A percentile compares a stretch with the other conserved stretches of the same genome.
Evolutionary conservation across 2,888 invertebrate species (phyloP).

Genomic region (Eremobia ochroleuca): DNA sequence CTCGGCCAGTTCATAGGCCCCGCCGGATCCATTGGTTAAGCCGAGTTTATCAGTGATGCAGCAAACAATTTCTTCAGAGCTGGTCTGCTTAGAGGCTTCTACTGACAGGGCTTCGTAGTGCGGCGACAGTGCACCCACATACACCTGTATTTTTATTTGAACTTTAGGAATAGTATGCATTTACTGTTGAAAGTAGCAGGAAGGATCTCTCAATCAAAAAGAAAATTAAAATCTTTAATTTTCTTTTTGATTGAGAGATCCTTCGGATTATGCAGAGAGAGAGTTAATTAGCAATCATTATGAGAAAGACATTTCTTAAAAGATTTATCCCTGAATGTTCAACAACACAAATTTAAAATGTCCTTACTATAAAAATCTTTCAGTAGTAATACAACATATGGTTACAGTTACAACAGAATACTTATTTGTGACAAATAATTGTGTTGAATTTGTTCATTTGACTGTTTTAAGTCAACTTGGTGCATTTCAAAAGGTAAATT

Average conservation of each 20-base stretch:
- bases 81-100: constrained; percentile 97
- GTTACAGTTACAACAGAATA: neutral
- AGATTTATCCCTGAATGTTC: neutral
- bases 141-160: constrained; percentile 91
- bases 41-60: constrained; percentile 95
- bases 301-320: neutral
- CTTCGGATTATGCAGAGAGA: neutral
- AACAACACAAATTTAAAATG: neutral
- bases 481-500: constrained; percentile 17
- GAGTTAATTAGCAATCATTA: neutral
- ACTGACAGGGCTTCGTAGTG: constrained; percentile 97
- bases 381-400: neutral
- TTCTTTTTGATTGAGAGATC: neutral
- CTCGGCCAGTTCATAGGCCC: constrained; percentile 96
- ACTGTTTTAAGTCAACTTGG: neutral
- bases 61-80: constrained; percentile 97
- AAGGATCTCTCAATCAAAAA: too few species aligned
- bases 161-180: neutral
- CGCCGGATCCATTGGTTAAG: constrained; percentile 89
- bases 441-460: neutral
- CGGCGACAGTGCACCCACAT: constrained; percentile 96
- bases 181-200: neutral
- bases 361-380: too few species aligned
- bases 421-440: neutral
- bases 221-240: too few species aligned